Conservation (phyloP, 2,113 vertebrate species). For the Saguinus imperator region DNA sequence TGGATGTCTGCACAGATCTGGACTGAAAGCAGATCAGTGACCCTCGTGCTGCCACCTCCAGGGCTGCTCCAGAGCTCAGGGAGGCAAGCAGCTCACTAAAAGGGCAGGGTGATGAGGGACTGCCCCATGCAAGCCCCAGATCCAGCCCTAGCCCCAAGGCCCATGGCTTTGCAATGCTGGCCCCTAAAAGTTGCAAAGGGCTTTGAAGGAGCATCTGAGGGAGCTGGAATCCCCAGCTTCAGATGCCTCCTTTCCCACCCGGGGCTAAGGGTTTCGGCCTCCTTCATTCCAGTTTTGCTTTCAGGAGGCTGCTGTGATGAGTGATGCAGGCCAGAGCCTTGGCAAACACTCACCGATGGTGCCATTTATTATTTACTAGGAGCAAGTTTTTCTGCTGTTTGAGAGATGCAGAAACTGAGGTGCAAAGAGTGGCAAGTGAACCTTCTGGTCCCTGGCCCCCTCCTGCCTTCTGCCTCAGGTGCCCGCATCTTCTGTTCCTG, state of each 20-base stretch:
- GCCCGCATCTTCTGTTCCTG: no score
- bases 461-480: no score
- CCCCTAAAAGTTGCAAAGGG: neutral
- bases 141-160: no score
- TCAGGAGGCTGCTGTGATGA: neutral
- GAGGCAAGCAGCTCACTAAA: neutral
- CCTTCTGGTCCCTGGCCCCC: no score
- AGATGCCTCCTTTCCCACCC: neutral
- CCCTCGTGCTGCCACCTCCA: accelerated
- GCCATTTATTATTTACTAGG: neutral
- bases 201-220: neutral
- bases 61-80: neutral
- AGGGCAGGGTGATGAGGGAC: neutral
- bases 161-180: neutral
- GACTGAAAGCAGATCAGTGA: no score
- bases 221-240: neutral
- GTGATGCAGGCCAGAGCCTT: neutral
- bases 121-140: no score
- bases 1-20: neutral
- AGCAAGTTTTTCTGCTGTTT: neutral
- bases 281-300: neutral
- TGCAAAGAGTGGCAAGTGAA: no score
- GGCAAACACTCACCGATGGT: neutral
- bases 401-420: no score
- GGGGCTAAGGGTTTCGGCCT: neutral